Evolutionary conservation across 23 tunicate species (phyloP), one percentile per base, ranked within the genome.

Genomic region (Phallusia fumigata): DNA sequence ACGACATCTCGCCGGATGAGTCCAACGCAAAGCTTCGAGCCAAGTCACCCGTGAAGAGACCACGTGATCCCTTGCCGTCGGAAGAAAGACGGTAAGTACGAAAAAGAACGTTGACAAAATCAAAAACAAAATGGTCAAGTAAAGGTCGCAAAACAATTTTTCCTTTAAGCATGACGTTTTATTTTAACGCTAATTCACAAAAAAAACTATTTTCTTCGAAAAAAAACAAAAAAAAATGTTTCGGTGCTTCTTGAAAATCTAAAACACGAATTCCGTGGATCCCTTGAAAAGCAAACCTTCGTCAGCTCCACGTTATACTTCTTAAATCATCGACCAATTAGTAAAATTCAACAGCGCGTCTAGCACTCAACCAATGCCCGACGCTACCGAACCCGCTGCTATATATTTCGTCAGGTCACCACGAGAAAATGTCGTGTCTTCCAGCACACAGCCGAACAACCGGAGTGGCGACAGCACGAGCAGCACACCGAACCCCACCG

Each of bases 371-470:
- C 16, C 16, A 58, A 1, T 58, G 26, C 15, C 69, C 26, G 13
- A 22, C 28, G 3, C 28, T 13, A 6, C 69, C 69, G 69, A 58
- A 58, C 69, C 5, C 69, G 69, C 69, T 58, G 16, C 69, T 58
- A 24, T 58, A 24, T 58, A 21, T 40, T 50, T 52, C 72, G 34
- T 45, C 74, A 88, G 91, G 76, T 92, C 97, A 16, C 91, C 97
- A 36, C 52, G 97, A 47, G 97, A 92, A 65, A 92, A 92, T 65
- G 47, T 92, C 28, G 97, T 92, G n/a, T 83, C 97, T 36, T 92
- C 97, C 24, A 92, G 91, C 88, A 92, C 97, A 6, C 97, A 92
- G 35, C 88, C 88, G 26, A 58, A 73, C 49, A 86, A 74, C 35
- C 84, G 87, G 34, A 92, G 84, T 52, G 89, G 97, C 31, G 79